phyloP scores from a whole-genome alignment of 2,797 vertebrate genomes.

The Gouania willdenowi region DNA sequence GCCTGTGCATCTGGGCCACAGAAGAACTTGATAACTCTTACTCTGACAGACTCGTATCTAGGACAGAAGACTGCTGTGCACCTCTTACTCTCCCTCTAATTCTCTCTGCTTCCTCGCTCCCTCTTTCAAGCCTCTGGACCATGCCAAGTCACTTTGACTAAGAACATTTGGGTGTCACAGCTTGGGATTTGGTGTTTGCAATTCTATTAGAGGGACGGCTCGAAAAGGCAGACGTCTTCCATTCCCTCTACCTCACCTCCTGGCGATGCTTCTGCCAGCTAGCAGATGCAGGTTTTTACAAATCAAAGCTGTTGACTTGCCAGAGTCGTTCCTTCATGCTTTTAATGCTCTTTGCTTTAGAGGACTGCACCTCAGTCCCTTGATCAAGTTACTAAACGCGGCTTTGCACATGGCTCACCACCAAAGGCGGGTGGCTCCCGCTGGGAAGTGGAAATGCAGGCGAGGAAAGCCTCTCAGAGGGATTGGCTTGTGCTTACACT shows the following conservation, averaged over 20 bases:
- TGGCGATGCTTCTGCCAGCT: conserved; percentile 51
- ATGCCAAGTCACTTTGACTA: conserved; percentile 64
- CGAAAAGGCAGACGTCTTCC: conserved; percentile 53
- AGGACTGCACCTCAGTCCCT: conserved; percentile 67
- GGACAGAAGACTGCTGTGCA: conserved; percentile 44
- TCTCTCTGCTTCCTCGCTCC: conserved; percentile 26
- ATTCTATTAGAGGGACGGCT: conserved; percentile 67
- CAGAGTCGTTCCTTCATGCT: conserved; percentile 66
- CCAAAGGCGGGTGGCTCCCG: conserved; percentile 60
- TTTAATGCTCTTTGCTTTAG: conserved; percentile 76
- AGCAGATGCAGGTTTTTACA: conserved; percentile 71
- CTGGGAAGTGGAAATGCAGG: conserved; percentile 66
- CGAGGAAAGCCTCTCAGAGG: conserved; percentile 61
- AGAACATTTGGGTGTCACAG: conserved; percentile 74
- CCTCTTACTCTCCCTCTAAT: conserved; percentile 25
- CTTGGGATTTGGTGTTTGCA: conserved; percentile 69
- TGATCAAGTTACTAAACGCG: conserved; percentile 74
- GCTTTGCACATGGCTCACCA: conserved; percentile 70
- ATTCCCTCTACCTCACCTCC: conserved; percentile 53
- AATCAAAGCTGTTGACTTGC: conserved; percentile 76
- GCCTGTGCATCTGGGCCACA: conserved; percentile 46
- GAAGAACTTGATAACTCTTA: conserved; percentile 40
- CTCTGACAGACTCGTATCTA: conserved; percentile 54
- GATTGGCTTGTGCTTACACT: conserved; percentile 67
- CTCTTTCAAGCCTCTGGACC: conserved; percentile 43